Conservation (phyloP, 2,113 vertebrate species). For the Anoura caudifer region DNA sequence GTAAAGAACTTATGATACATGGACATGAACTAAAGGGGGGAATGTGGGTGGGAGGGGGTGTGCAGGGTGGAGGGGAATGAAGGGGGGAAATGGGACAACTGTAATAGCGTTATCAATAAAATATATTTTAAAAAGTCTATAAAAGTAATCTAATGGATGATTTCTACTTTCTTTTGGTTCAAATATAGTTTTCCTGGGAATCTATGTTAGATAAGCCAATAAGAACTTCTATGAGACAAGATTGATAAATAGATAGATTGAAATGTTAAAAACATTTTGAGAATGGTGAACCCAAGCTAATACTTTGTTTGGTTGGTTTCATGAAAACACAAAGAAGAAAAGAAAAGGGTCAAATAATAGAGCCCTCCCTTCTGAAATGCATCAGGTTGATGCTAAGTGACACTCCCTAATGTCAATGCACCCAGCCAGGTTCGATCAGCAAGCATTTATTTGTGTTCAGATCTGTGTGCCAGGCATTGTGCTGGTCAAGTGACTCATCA, state of each 20-base stretch:
- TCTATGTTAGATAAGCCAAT: not conserved
- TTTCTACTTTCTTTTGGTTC: not conserved
- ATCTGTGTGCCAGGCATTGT: fast-evolving
- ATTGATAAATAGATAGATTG: not conserved
- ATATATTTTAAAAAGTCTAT: not conserved
- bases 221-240: not conserved
- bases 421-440: fast-evolving
- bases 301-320: not conserved
- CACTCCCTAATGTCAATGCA: fast-evolving
- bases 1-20: too few relatives aligned
- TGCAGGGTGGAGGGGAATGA: too few relatives aligned
- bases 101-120: too few relatives aligned
- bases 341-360: not conserved
- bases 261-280: not conserved
- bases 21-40: too few relatives aligned
- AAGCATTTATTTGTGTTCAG: too few relatives aligned
- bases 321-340: not conserved
- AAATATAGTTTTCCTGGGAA: not conserved
- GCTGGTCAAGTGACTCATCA: not conserved
- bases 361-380: fast-evolving
- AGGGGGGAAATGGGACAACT: too few relatives aligned
- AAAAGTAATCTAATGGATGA: not conserved
- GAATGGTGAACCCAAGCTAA: not conserved
- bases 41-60: too few relatives aligned
- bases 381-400: not conserved